Evolutionary conservation across 2,113 vertebrate genomes (phyloP), one percentile per base, ranked within the genome.

Genomic region (Arothron firmamentum): DNA sequence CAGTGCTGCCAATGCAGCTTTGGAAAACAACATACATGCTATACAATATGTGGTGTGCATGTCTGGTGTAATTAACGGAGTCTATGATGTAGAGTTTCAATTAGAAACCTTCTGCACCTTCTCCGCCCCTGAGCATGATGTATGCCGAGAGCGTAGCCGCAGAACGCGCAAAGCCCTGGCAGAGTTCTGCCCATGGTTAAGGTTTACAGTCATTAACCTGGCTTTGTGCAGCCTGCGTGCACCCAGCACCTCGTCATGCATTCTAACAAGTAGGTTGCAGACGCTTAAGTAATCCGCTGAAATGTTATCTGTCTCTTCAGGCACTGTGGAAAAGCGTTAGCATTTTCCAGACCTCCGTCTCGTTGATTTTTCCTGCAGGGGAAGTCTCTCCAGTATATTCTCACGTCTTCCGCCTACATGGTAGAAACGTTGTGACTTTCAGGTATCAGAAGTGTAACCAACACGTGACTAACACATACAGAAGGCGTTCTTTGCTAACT

Each of bases 281-380:
- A 87, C 91, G 90, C 92, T 94, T 89, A 91, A 90, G 59, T 91
- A 79, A 90, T 89, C 76, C 67, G 60, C 25, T 15, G 74, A 91
- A 94, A 92, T 91, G 82, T 75, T 88, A 77, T 76, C 23, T 78
- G 55, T 89, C 75, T 91, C 90, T 83, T 50, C 48, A 11, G 88
- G 82, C 78, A 65, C 54, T 80, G 74, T 80, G 58, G 52, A 89
- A 70, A 79, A 21, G 4, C 25, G 50, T 52, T 70, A 78, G 80
- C 80, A 65, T 86, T 90, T 92, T 87, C 84, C 88, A 72, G 87
- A 60, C 60, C 80, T 76, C 70, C 65, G 23, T 72, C 75, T 79
- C 77, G 85, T 90, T 87, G 85, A 60, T 45, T 20, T 70, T 55
- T n/a, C 63, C 85, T 41, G 14, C 34, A 38, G 34, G 12, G 34